phyloP scores from a whole-genome alignment of 1,140 invertebrate species.

The Drosophila cardini region DNA sequence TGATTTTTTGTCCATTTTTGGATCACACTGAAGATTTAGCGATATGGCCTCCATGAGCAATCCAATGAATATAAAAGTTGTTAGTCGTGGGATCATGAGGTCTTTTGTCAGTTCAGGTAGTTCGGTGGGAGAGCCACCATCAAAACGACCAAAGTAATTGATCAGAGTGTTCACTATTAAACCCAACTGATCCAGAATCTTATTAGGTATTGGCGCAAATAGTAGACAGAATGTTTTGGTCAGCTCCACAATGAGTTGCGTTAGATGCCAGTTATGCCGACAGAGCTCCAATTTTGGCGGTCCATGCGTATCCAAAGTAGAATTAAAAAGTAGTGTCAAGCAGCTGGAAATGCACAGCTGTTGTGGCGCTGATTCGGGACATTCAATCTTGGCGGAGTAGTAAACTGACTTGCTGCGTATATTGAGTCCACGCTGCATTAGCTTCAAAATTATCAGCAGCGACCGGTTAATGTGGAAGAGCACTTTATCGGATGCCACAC shows the following conservation, averaged over 20 bases:
- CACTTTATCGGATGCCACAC: background rate
- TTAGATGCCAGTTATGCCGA: conserved; percentile 45
- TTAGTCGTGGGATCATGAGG: conserved; percentile 49
- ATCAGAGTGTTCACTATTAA: conserved; percentile 14
- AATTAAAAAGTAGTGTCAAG: conserved; percentile 34
- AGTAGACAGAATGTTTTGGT: conserved; percentile 28
- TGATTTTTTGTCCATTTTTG: background rate
- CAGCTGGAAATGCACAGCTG: conserved; percentile 46
- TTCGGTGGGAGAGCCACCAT: background rate
- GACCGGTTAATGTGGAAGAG: conserved; percentile 40
- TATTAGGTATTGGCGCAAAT: background rate
- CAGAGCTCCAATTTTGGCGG: conserved; percentile 13
- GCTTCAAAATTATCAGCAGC: conserved; percentile 27
- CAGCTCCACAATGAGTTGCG: conserved; percentile 39
- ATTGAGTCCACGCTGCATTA: conserved; percentile 42
- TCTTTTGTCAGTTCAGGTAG: conserved; percentile 2
- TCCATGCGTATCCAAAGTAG: conserved; percentile 21
- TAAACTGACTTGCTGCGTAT: conserved; percentile 21
- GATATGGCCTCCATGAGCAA: conserved; percentile 39
- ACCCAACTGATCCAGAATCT: background rate
- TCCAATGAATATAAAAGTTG: conserved; percentile 50
- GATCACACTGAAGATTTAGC: conserved; percentile 12
- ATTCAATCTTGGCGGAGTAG: conserved; percentile 7
- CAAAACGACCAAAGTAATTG: conserved; percentile 10
- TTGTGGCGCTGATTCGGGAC: background rate